Evolutionary conservation across 1,140 invertebrate species (phyloP), one percentile per base, ranked within the genome.

Genomic region (Bombus waltoni): DNA sequence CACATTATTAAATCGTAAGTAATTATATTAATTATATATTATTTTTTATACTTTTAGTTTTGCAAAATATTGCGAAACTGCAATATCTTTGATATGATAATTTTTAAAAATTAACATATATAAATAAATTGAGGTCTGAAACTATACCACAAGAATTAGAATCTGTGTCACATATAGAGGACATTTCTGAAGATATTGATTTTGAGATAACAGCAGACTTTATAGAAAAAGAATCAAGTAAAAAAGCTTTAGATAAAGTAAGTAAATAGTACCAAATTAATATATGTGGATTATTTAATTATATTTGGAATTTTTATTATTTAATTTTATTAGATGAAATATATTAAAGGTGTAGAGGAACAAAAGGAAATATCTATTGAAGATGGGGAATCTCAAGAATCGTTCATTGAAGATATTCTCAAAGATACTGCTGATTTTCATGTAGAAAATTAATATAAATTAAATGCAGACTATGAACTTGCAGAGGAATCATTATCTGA

Each of bases 151-250:
- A 22, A 57, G 40, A 81, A 53, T 38, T 74, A 32, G 80, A 81
- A 76, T 90, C 85, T 75, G 5, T 3, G 8, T 38, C 38, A 70
- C 83, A 92, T 80, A 86, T 90, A 73, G 81, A 87, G 40, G 90
- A 90, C 47, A 71, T 90, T 38, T 83, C 88, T 10, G 73, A 79
- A 9, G 71, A 75, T 62, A 71, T 90, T 74, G 57, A 91, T 42
- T 28, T 87, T 3, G 42, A 84, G 11, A 18, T 42, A 70, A 35
- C n/a, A 9, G 65, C 57, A 28, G 11, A 25, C 13, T 81, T 74
- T 28, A 18, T 32, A 76, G 1, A 79, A 1, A 75, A 47, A 57
- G 53, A 44, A 38, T 8, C 2, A 11, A 44, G 4, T 22, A 72
- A 25, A 57, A 15, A 22, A 70, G 11, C 62, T 18, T 76, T 71